phyloP scores from a whole-genome alignment of 2,888 invertebrate species.

The Tenodera sinensis region DNA sequence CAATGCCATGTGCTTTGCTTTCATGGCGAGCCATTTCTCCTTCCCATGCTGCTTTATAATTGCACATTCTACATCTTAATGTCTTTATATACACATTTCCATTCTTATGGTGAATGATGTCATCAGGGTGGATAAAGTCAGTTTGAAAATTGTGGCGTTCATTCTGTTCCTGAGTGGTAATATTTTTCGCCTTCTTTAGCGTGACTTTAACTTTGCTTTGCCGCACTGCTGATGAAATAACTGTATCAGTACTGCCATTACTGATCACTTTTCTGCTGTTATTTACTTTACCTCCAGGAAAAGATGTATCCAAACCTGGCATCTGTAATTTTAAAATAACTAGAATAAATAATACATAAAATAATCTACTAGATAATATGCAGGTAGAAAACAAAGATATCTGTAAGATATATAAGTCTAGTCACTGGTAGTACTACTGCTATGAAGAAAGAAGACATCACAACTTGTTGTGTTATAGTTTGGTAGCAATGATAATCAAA shows the following conservation, averaged over 20 bases:
- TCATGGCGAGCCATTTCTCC: constrained; percentile 54
- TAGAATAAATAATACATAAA: too few species aligned
- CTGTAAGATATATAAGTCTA: too few species aligned
- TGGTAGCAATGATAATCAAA: too few species aligned
- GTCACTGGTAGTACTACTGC: too few species aligned
- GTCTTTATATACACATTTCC: constrained; percentile 38
- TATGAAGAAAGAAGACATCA: too few species aligned
- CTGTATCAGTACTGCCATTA: background rate
- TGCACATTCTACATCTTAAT: constrained; percentile 40
- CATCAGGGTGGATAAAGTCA: constrained; percentile 39
- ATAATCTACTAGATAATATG: too few species aligned
- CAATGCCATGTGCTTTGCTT: constrained; percentile 46
- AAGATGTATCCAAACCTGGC: background rate
- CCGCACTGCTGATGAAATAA: background rate
- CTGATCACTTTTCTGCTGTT: background rate
- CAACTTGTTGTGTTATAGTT: too few species aligned
- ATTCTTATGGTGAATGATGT: constrained; percentile 35
- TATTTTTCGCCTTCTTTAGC: constrained; percentile 33
- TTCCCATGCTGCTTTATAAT: constrained; percentile 41
- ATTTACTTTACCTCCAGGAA: background rate
- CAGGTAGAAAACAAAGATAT: too few species aligned
- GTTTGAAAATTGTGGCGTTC: constrained; percentile 35
- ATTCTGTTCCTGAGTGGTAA: constrained; percentile 30
- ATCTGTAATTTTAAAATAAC: background rate
- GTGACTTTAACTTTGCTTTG: constrained; percentile 32